Percentiles rank a stretch among this genome's conserved stretches.
These are phyloP conservation scores for Drosophila grimshawi DNA, from an alignment of 1,140 invertebrate species.

Conservation along the genomic window DNA sequence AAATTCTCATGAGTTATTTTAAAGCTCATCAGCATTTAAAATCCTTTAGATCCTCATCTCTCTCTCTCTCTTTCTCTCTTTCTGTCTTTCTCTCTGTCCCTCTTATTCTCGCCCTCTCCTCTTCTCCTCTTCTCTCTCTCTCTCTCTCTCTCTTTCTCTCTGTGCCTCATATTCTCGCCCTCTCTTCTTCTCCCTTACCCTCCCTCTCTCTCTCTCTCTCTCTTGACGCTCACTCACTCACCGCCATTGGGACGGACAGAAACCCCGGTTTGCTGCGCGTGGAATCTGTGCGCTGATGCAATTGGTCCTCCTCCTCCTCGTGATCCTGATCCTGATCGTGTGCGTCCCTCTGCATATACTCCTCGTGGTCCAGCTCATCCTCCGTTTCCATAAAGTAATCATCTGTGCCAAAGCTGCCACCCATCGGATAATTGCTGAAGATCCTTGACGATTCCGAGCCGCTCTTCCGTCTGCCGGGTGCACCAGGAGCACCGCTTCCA, in stretches of 20 bases:
- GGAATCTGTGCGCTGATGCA: slow-evolving; percentile 72
- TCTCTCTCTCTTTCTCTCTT: no score
- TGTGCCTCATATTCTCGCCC: no score
- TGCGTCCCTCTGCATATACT: slow-evolving; percentile 60
- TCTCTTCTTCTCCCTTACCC: no score
- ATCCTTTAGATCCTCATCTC: no score
- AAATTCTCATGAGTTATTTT: no score
- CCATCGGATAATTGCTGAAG: slow-evolving; percentile 86
- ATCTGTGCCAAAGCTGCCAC: slow-evolving; percentile 85
- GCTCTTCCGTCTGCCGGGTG: slow-evolving; percentile 85
- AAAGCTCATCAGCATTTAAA: no score
- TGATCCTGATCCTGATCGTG: slow-evolving; percentile 1
- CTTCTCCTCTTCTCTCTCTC: no score
- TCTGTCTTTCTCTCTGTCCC: background rate
- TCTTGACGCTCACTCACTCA: slow-evolving; percentile 36
- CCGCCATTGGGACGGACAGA: slow-evolving; percentile 84
- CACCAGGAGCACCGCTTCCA: slow-evolving; percentile 67
- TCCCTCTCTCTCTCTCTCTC: background rate
- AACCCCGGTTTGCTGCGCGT: slow-evolving; percentile 84
- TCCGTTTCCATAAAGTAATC: slow-evolving; percentile 85
- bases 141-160: background rate
- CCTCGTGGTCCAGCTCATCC: slow-evolving; percentile 82
- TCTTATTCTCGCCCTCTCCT: no score
- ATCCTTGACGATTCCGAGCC: slow-evolving; percentile 83
- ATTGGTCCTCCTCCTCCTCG: slow-evolving; percentile 23